Evolutionary conservation across 2,888 invertebrate genomes (phyloP), one percentile per base, ranked within the genome.

Genomic region (Ormyrus pomaceus): DNA sequence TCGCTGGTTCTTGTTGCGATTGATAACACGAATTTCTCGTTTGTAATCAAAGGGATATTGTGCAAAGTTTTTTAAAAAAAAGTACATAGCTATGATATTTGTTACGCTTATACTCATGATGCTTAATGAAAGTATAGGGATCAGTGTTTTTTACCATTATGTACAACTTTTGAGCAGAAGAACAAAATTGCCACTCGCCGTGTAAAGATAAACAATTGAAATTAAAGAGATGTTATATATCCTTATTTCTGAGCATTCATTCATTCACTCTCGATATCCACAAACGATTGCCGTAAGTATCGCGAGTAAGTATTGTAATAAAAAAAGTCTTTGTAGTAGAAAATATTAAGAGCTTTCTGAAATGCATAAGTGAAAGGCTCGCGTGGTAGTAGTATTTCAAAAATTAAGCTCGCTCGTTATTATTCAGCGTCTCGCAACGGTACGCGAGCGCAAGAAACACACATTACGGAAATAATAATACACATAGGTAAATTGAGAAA

Each of bases 181-280:
- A 19, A 65, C 46, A 58, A 65, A 74, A 74, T 56, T 74, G 58
- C 65, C 74, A 74, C 59, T 48, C 65, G 56, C 58, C 58, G 55
- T 65, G 65, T 74, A 58, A 65, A 74, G 50, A 55, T 65, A 51
- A 11, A 72, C 53, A 69, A 19, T 66, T 48, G 66, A 19, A 34
- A 74, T 34, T 58, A 74, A 74, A 65, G 53, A 7, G 50, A 66
- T 50, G 45, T 65, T 65, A 65, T 74, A 74, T 66, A 71, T 71
- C 48, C 34, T 50, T 59, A 50, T 1, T 50, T 19, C 7, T 0
- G 2, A 11, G 13, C 13, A 51, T 7, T 48, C 11, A 50, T 65
- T 50, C n/a, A 55, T 50, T 51, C 48, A 5, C 8, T 8, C 34
- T 34, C 34, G 34, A 34, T 0, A 34, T 34, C 34, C 34, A 34